Evolutionary conservation across 1,140 invertebrate species (phyloP).

Genomic region (Penaeus vannamei): DNA sequence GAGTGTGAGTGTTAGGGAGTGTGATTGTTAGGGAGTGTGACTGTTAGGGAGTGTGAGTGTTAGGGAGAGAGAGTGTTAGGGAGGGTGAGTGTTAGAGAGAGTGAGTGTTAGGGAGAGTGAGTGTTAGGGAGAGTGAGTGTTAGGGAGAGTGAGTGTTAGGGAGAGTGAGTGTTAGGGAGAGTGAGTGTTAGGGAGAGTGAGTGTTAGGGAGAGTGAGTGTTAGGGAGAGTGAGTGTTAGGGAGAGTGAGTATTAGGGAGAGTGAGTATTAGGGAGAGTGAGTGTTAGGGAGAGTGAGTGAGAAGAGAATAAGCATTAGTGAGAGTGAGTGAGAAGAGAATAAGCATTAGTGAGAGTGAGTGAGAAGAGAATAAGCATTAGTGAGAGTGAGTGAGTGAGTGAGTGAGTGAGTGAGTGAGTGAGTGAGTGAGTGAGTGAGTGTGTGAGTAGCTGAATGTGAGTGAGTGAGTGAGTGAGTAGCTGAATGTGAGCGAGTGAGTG

Average conservation of each 20-base stretch:
- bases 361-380: neutral
- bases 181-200: conserved; percentile 27
- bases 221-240: no score
- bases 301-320: no score
- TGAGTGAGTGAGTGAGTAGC: no score
- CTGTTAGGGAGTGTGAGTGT: no score
- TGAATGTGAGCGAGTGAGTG: no score
- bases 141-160: no score
- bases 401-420: neutral
- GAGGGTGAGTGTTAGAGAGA: neutral
- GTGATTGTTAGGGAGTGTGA: no score
- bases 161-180: neutral
- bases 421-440: conserved; percentile 38
- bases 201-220: neutral
- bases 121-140: neutral
- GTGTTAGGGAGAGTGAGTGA: neutral
- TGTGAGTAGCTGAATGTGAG: neutral
- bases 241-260: neutral
- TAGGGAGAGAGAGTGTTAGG: no score
- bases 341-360: conserved; percentile 20
- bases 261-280: conserved; percentile 27
- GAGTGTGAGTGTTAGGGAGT: no score
- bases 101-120: conserved; percentile 27
- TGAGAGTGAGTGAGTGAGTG: no score
- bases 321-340: conserved; percentile 30